These are phyloP conservation scores for Pygmarrhopalites habei DNA, from an alignment of 1,140 invertebrate species.

Conservation along the genomic window DNA sequence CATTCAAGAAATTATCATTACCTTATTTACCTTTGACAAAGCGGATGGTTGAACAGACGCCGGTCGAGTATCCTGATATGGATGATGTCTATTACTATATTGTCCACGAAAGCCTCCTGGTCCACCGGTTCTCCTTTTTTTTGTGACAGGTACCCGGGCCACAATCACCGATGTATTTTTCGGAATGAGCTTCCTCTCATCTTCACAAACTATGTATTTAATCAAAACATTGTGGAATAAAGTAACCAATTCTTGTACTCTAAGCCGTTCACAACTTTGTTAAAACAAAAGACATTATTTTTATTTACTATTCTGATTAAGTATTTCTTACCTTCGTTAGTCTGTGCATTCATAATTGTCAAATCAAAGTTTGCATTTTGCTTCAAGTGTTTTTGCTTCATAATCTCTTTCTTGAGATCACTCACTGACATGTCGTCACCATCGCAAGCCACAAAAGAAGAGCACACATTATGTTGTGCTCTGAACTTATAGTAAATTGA, in stretches of 20 bases:
- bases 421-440: slow-evolving; percentile 89
- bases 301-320: too few relatives aligned
- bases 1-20: too few relatives aligned
- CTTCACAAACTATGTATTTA: slow-evolving; percentile 83
- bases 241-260: too few relatives aligned
- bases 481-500: slow-evolving; percentile 99
- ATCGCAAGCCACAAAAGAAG: slow-evolving; percentile 95
- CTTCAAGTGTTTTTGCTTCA: slow-evolving; percentile 88
- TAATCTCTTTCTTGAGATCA: slow-evolving; percentile 89
- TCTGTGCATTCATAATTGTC: slow-evolving; percentile 93
- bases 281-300: too few relatives aligned
- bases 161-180: slow-evolving; percentile 95
- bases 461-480: slow-evolving; percentile 83
- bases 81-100: slow-evolving; percentile 6
- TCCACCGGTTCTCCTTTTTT: slow-evolving; percentile 57
- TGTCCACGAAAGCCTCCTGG: background rate
- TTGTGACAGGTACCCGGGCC: slow-evolving; percentile 74
- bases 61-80: slow-evolving; percentile 3
- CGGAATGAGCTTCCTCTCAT: slow-evolving; percentile 83
- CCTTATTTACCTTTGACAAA: slow-evolving; percentile 33
- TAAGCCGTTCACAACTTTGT: too few relatives aligned
- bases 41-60: slow-evolving; percentile 9
- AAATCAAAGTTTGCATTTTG: slow-evolving; percentile 92
- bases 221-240: too few relatives aligned
- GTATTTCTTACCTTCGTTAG: slow-evolving; percentile 95